Percentiles rank a stretch among this genome's conserved stretches.
phyloP scores from a whole-genome alignment of 2,113 vertebrate genomes.

The Thamnophis sirtalis region DNA sequence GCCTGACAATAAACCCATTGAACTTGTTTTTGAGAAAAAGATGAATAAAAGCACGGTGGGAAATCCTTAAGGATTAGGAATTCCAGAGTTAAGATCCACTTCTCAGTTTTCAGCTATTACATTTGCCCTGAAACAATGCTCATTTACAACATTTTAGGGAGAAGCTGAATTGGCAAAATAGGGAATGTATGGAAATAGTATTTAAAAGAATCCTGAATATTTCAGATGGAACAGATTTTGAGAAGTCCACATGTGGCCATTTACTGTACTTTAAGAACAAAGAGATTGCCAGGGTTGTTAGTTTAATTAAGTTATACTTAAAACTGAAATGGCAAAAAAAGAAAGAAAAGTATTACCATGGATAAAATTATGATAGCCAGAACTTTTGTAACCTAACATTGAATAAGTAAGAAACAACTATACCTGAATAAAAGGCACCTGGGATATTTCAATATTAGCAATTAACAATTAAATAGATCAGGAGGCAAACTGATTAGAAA shows the following conservation, averaged over 20 bases:
- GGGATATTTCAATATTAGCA: neutral
- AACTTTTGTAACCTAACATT: neutral
- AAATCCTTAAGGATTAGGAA: neutral
- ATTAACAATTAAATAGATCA: neutral
- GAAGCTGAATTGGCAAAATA: neutral
- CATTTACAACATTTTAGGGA: neutral
- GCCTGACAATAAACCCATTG: neutral
- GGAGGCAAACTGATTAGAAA: neutral
- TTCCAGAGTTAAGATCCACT: neutral
- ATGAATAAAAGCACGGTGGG: neutral
- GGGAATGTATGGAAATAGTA: neutral
- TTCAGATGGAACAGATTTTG: neutral
- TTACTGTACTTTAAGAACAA: constrained; percentile 9
- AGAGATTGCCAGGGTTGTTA: neutral
- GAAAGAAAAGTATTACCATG: neutral
- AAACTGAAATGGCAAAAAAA: neutral
- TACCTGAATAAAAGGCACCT: neutral
- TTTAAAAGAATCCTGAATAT: neutral
- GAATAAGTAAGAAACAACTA: neutral
- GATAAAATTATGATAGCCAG: neutral
- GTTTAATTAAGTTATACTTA: constrained; percentile 2
- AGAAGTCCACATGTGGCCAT: neutral
- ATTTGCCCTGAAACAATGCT: neutral
- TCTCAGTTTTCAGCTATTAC: neutral
- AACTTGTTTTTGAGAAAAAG: neutral